Percentiles rank a stretch among this genome's conserved stretches.
phyloP scores from a whole-genome alignment of 2,113 vertebrate species.

The Myrmophylax atrothorax region DNA sequence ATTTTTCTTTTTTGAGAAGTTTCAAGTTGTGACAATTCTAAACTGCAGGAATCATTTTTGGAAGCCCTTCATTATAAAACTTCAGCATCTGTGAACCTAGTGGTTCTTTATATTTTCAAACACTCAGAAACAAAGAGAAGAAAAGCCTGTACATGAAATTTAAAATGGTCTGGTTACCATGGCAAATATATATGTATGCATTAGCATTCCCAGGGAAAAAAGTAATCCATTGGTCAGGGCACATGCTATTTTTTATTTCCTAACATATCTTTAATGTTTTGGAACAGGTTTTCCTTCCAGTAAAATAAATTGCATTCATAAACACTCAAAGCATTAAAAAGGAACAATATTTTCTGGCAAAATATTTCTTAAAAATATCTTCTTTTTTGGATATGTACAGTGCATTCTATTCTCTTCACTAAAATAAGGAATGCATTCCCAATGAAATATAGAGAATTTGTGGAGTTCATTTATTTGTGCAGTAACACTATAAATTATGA shows the following conservation, averaged over 20 bases:
- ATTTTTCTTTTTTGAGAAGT: background rate
- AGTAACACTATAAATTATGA: conserved; percentile 10
- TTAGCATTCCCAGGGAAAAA: background rate
- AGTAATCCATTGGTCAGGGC: conserved; percentile 4
- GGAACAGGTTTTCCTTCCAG: conserved; percentile 3
- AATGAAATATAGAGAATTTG: background rate
- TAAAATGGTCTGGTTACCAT: conserved; percentile 37
- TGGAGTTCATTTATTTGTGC: background rate
- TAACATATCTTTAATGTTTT: background rate
- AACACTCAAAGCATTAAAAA: conserved; percentile 8
- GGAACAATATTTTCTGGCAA: background rate
- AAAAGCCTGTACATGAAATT: conserved; percentile 21
- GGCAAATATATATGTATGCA: conserved; percentile 13
- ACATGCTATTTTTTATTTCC: conserved; percentile 43
- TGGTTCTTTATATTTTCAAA: conserved; percentile 50
- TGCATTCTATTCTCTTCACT: background rate
- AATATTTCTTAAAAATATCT: conserved; percentile 1
- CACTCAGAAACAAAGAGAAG: conserved; percentile 8
- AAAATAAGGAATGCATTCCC: background rate
- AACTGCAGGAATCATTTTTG: background rate
- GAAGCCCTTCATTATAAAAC: conserved; percentile 10
- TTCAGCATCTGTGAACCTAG: background rate
- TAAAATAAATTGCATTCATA: conserved; percentile 3
- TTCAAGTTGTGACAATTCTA: conserved; percentile 7
- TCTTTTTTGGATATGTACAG: background rate